Conservation (phyloP, 92 coral and sea anemone species). For the Paragorgia papillata region DNA sequence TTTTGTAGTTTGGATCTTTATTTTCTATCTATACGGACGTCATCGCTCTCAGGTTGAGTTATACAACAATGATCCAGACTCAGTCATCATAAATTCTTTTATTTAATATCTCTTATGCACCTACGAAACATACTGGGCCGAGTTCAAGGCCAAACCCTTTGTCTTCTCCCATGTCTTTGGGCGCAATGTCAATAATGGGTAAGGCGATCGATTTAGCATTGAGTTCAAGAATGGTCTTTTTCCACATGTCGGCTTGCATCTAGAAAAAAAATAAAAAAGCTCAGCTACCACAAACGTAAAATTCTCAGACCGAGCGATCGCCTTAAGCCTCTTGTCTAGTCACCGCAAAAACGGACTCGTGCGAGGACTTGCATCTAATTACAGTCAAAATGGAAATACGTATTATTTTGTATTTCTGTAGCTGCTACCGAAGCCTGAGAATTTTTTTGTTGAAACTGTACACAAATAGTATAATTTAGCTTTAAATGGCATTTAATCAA, state of each 20-base stretch:
- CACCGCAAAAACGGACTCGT: too few relatives aligned
- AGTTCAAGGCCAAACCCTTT: constrained; percentile 89
- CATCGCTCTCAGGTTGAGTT: constrained; percentile 11
- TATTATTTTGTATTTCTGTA: too few relatives aligned
- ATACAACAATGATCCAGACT: constrained; percentile 48
- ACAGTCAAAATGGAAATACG: too few relatives aligned
- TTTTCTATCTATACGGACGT: constrained; percentile 40
- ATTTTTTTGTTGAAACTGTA: too few relatives aligned
- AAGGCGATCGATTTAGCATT: constrained; percentile 72
- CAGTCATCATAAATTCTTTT: constrained; percentile 16
- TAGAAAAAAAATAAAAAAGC: constrained; percentile 21
- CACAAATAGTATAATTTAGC: too few relatives aligned
- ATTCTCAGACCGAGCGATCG: not conserved
- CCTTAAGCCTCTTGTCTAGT: not conserved
- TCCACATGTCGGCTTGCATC: constrained; percentile 62
- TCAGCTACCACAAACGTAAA: not conserved
- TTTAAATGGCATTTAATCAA: too few relatives aligned
- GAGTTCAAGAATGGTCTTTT: constrained; percentile 69
- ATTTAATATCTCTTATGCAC: constrained; percentile 50
- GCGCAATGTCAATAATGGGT: constrained; percentile 84
- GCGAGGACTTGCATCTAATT: too few relatives aligned
- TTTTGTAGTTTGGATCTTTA: constrained; percentile 40
- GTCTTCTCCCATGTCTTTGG: constrained; percentile 69
- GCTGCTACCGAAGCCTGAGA: too few relatives aligned
- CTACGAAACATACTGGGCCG: constrained; percentile 93